Conservation (phyloP, 2,888 invertebrate genomes). For the Apodemia duryi region DNA sequence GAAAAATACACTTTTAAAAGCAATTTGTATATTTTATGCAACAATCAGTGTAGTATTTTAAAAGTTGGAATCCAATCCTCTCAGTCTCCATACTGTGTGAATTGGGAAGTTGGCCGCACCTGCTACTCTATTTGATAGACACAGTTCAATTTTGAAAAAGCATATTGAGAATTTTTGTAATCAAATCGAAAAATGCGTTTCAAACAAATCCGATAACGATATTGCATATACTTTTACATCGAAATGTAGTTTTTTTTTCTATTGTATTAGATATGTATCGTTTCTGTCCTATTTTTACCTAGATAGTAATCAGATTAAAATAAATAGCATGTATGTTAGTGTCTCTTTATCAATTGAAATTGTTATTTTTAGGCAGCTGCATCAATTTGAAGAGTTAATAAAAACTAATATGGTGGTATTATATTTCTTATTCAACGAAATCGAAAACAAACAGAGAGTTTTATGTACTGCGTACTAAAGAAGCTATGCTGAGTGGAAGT, state of each 20-base stretch:
- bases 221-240: neutral
- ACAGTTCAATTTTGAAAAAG: constrained; percentile 48
- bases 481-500: too few relatives aligned
- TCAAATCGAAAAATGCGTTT: constrained; percentile 7
- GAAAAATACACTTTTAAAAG: neutral
- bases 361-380: too few relatives aligned
- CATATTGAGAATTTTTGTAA: constrained; percentile 34
- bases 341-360: too few relatives aligned
- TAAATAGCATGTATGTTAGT: too few relatives aligned
- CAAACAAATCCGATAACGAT: constrained; percentile 11
- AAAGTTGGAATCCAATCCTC: constrained; percentile 48
- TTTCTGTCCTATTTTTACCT: too few relatives aligned
- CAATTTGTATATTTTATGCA: constrained; percentile 10
- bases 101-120: constrained; percentile 50
- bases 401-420: too few relatives aligned
- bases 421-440: too few relatives aligned
- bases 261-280: too few relatives aligned
- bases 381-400: too few relatives aligned
- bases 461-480: too few relatives aligned
- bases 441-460: too few relatives aligned
- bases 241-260: neutral
- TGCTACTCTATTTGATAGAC: constrained; percentile 43
- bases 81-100: constrained; percentile 44
- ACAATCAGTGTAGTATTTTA: constrained; percentile 46
- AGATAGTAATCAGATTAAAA: too few relatives aligned